These are phyloP conservation scores for Ectropis crepuscularia DNA, from an alignment of 2,888 invertebrate genomes.

Conservation along the genomic window DNA sequence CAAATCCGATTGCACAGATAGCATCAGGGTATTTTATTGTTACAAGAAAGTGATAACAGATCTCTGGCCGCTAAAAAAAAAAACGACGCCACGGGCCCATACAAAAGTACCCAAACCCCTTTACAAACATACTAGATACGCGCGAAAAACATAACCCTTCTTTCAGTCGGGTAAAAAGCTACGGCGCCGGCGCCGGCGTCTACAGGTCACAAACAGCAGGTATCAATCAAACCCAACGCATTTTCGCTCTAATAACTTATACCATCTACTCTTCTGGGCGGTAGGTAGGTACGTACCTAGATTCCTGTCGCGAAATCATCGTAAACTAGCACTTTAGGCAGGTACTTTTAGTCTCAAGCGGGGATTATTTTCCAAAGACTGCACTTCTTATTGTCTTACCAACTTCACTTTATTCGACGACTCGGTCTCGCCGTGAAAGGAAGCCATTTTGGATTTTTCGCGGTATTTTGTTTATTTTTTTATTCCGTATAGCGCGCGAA, in stretches of 20 bases:
- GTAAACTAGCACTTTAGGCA: constrained; percentile 37
- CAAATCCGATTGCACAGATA: too few relatives aligned
- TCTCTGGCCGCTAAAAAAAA: too few relatives aligned
- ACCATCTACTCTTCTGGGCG: constrained; percentile 13
- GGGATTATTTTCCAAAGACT: constrained; percentile 79
- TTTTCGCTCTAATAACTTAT: constrained; percentile 72
- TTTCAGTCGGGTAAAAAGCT: too few relatives aligned
- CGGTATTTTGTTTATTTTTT: constrained; percentile 45
- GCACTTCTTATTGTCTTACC: constrained; percentile 71
- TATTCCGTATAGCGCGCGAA: constrained; percentile 38
- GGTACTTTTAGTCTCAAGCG: constrained; percentile 55
- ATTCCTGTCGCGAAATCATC: constrained; percentile 54
- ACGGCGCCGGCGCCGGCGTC: too few relatives aligned
- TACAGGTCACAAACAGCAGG: too few relatives aligned
- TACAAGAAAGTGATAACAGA: too few relatives aligned
- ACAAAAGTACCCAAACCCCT: too few relatives aligned
- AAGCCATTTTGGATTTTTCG: constrained; percentile 53
- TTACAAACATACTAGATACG: too few relatives aligned
- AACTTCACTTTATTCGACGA: constrained; percentile 71
- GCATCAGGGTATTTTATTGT: too few relatives aligned
- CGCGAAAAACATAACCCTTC: too few relatives aligned
- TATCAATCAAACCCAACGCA: constrained; percentile 44
- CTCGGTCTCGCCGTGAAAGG: constrained; percentile 70
- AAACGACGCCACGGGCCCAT: too few relatives aligned
- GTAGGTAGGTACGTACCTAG: constrained; percentile 4